Evolutionary conservation across 2,113 vertebrate genomes (phyloP), one percentile per base, ranked within the genome.

Genomic region (Catharus fuscescens): DNA sequence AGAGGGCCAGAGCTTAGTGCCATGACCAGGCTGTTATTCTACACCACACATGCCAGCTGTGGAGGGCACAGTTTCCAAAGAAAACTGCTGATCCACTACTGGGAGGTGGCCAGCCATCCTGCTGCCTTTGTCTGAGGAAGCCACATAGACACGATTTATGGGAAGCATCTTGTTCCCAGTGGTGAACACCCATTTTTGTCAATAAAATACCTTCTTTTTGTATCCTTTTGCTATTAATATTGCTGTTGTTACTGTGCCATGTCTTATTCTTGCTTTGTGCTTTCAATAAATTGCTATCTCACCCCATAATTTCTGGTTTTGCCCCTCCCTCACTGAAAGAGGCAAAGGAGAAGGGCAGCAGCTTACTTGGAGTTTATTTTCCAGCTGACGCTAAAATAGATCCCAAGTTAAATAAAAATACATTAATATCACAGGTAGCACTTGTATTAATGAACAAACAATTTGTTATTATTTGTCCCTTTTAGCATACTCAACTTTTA

Each of bases 11-110:
- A 86, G 13, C 36, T 66, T 8, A 57, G 19, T 0, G 0, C 8
- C 0, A 0, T 31, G 34, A 32, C 29, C 44, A 42, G 8, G 14
- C 0, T 44, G 31, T 4, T 26, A 8, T 5, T 36, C 26, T 15
- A 4, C 16, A 24, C 19, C 25, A 54, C 5, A 2, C 19, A 34
- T 6, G 8, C 47, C 14, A 29, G 14, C 4, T 0, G 17, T 12
- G 13, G 10, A 38, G 29, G 25, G 29, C 16, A 34, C 9, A 8
- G 7, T 59, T 66, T 66, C 3, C 2, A 2, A 59, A 59, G 61
- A 31, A 86, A 76, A 67, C 25, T 44, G 32, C 14, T 18, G 7
- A 11, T 44, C 26, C 53, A 67, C 53, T 32, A 67, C 53, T 32
- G 21, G 25, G 6, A 67, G 36, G 6, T 44, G 25, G 36, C 17